A percentile compares a stretch with the other conserved stretches of the same genome.
phyloP scores from a whole-genome alignment of 2,113 vertebrate genomes.

The Emydocephalus ijimae region DNA sequence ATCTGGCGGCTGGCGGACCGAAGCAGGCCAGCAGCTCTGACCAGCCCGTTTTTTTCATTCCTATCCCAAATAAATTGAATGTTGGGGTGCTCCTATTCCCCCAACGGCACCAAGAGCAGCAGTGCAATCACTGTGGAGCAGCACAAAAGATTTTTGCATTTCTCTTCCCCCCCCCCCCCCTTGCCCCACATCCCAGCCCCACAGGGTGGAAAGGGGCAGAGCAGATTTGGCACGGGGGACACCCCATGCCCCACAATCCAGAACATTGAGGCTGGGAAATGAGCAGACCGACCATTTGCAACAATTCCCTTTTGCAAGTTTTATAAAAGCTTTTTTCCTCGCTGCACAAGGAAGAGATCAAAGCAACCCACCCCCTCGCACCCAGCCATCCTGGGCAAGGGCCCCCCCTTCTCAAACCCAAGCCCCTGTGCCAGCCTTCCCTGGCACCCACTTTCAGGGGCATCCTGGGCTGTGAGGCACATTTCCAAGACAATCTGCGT shows the following conservation, averaged over 20 bases:
- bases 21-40: not conserved
- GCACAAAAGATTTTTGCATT: not conserved
- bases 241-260: not conserved
- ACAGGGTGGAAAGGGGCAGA: not conserved
- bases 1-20: not conserved
- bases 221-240: not conserved
- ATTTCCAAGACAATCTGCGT: fast-evolving
- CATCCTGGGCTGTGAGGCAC: not conserved
- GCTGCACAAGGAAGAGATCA: not conserved
- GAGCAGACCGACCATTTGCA: not conserved
- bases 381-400: not conserved
- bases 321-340: not conserved
- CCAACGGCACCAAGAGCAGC: not conserved
- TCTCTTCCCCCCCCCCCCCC: too few species aligned
- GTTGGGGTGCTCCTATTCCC: not conserved
- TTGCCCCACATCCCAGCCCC: not conserved
- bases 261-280: not conserved
- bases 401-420: not conserved
- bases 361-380: too few species aligned
- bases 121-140: not conserved
- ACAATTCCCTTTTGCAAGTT: not conserved
- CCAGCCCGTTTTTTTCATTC: too few species aligned
- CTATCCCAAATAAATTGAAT: not conserved
- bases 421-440: not conserved
- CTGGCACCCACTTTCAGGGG: too few species aligned